phyloP scores from a whole-genome alignment of 2,797 vertebrate species.

The Chaenodraco wilsoni region DNA sequence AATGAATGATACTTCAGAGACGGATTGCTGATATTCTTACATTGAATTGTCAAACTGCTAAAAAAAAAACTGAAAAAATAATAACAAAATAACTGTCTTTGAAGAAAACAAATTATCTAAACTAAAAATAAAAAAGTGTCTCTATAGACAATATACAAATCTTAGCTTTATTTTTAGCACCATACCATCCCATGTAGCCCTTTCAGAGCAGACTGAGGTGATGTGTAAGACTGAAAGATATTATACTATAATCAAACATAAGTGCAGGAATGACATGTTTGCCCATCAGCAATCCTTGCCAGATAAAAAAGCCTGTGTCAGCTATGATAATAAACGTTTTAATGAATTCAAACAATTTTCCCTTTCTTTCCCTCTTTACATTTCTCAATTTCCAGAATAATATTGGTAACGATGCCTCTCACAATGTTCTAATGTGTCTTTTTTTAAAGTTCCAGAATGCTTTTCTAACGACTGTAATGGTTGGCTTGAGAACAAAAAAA shows the following conservation, averaged over 20 bases:
- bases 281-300: not conserved
- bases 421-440: not conserved
- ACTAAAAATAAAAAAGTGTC: too few species aligned
- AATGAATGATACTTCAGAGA: slow-evolving; percentile 2
- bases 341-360: not conserved
- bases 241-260: slow-evolving; percentile 13
- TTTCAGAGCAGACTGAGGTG: not conserved
- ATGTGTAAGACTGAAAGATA: slow-evolving; percentile 1
- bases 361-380: not conserved
- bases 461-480: not conserved
- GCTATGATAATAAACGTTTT: not conserved
- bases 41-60: not conserved
- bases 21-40: slow-evolving; percentile 1
- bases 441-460: not conserved
- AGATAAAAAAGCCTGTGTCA: too few species aligned
- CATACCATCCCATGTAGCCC: too few species aligned
- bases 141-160: not conserved
- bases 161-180: not conserved
- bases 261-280: slow-evolving; percentile 10
- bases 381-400: not conserved
- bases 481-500: slow-evolving; percentile 16
- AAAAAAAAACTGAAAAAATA: too few species aligned
- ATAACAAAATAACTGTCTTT: too few species aligned
- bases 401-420: not conserved
- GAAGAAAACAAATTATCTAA: too few species aligned